Conservation (phyloP, 2,797 vertebrate species). For the Mormyrus hasselquistii region DNA sequence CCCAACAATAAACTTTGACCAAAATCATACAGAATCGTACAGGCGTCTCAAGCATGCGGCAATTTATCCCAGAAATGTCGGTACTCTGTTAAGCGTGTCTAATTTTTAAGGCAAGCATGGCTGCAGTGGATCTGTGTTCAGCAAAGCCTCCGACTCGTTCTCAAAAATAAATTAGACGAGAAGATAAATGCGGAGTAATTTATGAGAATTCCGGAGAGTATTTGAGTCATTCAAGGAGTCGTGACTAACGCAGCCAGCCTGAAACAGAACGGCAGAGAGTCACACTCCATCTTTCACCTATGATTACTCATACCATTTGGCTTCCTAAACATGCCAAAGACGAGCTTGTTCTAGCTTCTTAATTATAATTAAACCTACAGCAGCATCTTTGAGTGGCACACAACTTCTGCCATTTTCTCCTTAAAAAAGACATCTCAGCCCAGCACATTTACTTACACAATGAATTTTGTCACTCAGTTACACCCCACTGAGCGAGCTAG, state of each 20-base stretch:
- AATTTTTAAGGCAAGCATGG: not conserved
- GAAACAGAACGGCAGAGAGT: slow-evolving; percentile 9
- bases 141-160: not conserved
- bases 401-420: not conserved
- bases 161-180: slow-evolving; percentile 14
- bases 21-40: not conserved
- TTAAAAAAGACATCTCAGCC: not conserved
- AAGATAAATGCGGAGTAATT: slow-evolving; percentile 4
- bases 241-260: slow-evolving; percentile 22
- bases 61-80: slow-evolving; percentile 10
- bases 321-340: not conserved
- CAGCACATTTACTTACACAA: not conserved
- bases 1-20: not conserved
- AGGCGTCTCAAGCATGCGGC: not conserved
- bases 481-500: not conserved
- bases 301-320: slow-evolving; percentile 17
- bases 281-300: slow-evolving; percentile 23
- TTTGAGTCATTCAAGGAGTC: slow-evolving; percentile 28
- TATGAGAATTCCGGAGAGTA: slow-evolving; percentile 10
- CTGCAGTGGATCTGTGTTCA: not conserved
- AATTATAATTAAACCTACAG: slow-evolving; percentile 17
- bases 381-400: not conserved
- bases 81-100: not conserved
- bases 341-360: not conserved
- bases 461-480: not conserved